A percentile compares a stretch with the other conserved stretches of the same genome.
These are phyloP conservation scores for Calliopum simillimum DNA, from an alignment of 2,888 invertebrate genomes.

Conservation along the genomic window DNA sequence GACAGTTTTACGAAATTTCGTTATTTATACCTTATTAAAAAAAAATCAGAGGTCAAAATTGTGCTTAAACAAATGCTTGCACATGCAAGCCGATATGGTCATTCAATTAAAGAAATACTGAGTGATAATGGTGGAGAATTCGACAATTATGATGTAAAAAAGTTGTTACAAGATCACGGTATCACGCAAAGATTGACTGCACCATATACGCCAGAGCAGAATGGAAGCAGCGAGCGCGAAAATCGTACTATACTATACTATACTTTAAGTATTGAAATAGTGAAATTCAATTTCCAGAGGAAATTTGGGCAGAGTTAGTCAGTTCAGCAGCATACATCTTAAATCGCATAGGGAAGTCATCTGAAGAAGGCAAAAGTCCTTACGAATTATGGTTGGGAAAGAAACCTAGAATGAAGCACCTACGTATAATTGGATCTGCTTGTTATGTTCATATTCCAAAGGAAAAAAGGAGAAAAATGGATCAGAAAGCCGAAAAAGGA, in stretches of 20 bases:
- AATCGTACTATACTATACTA: slow-evolving; percentile 25
- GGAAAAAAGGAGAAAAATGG: too few relatives aligned
- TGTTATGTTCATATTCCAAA: too few relatives aligned
- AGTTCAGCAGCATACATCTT: slow-evolving; percentile 32
- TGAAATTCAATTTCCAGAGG: slow-evolving; percentile 36
- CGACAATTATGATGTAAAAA: too few relatives aligned
- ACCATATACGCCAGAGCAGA: slow-evolving; percentile 6
- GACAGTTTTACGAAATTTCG: too few relatives aligned
- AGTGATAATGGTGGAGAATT: too few relatives aligned
- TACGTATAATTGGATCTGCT: slow-evolving; percentile 36
- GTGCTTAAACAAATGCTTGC: background rate
- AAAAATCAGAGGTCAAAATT: slow-evolving; percentile 12
- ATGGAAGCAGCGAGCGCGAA: background rate
- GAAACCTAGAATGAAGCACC: slow-evolving; percentile 38
- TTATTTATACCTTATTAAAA: slow-evolving; percentile 4
- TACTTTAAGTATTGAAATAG: slow-evolving; percentile 35
- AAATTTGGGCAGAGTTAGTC: slow-evolving; percentile 34
- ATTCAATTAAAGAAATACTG: too few relatives aligned
- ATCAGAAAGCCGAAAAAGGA: too few relatives aligned
- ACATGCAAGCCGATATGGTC: background rate
- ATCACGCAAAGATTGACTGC: too few relatives aligned
- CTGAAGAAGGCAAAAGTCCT: slow-evolving; percentile 31
- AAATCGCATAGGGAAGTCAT: slow-evolving; percentile 37
- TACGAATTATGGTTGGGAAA: slow-evolving; percentile 41
- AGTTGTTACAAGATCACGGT: too few relatives aligned